Base-by-base conservation (phyloP, 2,797 vertebrate species). In the Microcaecilia unicolor region DNA sequence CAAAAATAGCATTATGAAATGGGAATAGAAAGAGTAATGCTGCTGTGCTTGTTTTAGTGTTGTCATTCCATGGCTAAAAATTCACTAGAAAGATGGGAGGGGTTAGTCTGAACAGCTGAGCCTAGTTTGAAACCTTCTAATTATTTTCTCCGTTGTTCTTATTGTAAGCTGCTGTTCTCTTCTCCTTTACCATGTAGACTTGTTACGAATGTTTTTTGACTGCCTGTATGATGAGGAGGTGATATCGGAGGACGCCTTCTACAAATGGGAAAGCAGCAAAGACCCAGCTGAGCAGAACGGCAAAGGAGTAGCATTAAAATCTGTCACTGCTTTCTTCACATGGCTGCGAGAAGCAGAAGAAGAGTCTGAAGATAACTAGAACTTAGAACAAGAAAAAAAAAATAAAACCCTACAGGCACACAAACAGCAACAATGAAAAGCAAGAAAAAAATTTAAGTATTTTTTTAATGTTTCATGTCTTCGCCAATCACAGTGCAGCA, bases 151-250 rank as follows among this genome's bases (percentile, higher is more conserved):
- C n/a, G n/a, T n/a, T n/a, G n/a, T n/a, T n/a, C n/a, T n/a, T n/a
- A n/a, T n/a, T n/a, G n/a, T n/a, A 3, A 34, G 43, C 24, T 28
- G 6, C 32, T 10, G n/a, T 23, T 36, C 31, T 30, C 19, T 28
- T 22, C 10, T 17, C 17, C 37, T 6, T 20, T 5, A 13, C 34
- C 4, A 17, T 15, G 7, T 81, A 99, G 95, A 97, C 74, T 61
- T 99, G 44, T 80, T 99, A 34, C 87, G 93, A 74, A 98, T 97
- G 91, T 97, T 98, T 73, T 98, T 98, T 17, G 95, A 98, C 56
- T 97, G 91, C 78, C 88, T 98, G 34, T 98, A 98, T 8, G 95
- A 98, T 0, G 95, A 98, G 73, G 95, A 98, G 59, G 93, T 98
- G 15, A 97, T 98, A 62, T 98, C 94, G 0, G 95, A 98, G 76